Percentiles rank a stretch among this genome's conserved stretches.
Conservation (phyloP, 2,797 vertebrate genomes). For the Alectoris magna region DNA sequence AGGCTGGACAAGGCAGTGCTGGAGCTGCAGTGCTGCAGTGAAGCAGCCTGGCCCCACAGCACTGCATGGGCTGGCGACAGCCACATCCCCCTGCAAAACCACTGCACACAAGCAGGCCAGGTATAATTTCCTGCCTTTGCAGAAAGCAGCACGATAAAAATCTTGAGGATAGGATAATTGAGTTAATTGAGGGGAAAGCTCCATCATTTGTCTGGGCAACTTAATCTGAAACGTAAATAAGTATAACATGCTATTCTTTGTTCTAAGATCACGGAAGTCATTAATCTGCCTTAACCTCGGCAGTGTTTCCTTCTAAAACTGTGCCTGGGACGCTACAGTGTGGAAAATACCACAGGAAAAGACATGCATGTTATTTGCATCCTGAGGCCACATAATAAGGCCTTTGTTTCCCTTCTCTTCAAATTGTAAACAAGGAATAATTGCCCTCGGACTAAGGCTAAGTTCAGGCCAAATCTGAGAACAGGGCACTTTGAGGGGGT, state of each 20-base stretch:
- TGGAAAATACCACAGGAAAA: conserved; percentile 51
- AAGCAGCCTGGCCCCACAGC: fast-evolving
- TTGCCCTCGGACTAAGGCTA: conserved; percentile 19
- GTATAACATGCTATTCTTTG: conserved; percentile 53
- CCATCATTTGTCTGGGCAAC: conserved; percentile 26
- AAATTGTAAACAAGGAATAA: conserved; percentile 57
- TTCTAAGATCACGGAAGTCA: conserved; percentile 58
- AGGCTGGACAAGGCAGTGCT: background rate
- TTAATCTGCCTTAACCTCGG: conserved; percentile 63
- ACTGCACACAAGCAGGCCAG: background rate
- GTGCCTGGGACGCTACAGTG: conserved; percentile 15
- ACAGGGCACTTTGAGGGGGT: background rate
- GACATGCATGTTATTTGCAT: conserved; percentile 43
- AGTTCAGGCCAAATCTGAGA: conserved; percentile 13
- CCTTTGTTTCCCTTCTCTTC: conserved; percentile 50
- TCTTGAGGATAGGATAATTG: conserved; percentile 43
- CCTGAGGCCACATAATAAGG: conserved; percentile 36
- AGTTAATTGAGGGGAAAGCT: conserved; percentile 57
- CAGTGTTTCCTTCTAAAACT: conserved; percentile 49
- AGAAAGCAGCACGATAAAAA: background rate
- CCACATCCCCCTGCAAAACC: background rate
- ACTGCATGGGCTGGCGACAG: background rate
- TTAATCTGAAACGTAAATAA: conserved; percentile 46
- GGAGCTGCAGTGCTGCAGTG: background rate
- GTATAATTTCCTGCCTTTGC: conserved; percentile 27